A percentile compares a stretch with the other conserved stretches of the same genome.
Evolutionary conservation across 2,113 vertebrate species (phyloP).

Genomic region (Psittacula cyanocephala): DNA sequence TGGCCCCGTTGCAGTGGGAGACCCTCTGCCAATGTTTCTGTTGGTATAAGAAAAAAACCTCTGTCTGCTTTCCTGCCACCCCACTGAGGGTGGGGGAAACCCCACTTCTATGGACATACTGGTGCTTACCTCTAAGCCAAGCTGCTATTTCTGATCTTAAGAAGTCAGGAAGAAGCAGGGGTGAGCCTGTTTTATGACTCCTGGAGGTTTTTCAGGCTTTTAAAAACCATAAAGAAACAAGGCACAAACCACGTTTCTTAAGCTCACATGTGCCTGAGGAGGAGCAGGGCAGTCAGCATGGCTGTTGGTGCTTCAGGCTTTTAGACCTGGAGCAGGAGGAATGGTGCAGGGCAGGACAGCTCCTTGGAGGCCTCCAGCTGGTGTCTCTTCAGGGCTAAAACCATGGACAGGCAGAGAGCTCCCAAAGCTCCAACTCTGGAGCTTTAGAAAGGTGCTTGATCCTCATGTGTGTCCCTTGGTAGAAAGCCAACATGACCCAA

Average conservation of each 20-base stretch:
- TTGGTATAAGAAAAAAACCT: not conserved
- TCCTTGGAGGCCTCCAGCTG: fast-evolving
- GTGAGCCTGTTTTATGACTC: not conserved
- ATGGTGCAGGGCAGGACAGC: not conserved
- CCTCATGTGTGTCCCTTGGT: fast-evolving
- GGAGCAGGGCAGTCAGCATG: not conserved
- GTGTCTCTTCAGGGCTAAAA: not conserved
- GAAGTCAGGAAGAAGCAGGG: not conserved
- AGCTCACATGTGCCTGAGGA: not conserved
- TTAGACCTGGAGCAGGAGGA: not conserved
- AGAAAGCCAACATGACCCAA: fast-evolving
- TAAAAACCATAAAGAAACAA: not conserved
- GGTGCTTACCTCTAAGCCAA: not conserved
- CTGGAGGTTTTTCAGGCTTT: not conserved
- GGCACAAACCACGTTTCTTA: not conserved
- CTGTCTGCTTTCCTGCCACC: not conserved
- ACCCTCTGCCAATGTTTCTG: not conserved
- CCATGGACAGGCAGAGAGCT: not conserved
- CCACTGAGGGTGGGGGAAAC: not conserved
- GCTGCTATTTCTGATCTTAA: not conserved
- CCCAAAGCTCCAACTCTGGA: not conserved
- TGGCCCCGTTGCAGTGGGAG: not conserved
- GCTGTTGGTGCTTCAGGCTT: not conserved
- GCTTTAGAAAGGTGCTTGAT: not conserved
- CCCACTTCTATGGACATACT: not conserved